Evolutionary conservation across 1,140 invertebrate species (phyloP).

Genomic region (Phortica variegata): DNA sequence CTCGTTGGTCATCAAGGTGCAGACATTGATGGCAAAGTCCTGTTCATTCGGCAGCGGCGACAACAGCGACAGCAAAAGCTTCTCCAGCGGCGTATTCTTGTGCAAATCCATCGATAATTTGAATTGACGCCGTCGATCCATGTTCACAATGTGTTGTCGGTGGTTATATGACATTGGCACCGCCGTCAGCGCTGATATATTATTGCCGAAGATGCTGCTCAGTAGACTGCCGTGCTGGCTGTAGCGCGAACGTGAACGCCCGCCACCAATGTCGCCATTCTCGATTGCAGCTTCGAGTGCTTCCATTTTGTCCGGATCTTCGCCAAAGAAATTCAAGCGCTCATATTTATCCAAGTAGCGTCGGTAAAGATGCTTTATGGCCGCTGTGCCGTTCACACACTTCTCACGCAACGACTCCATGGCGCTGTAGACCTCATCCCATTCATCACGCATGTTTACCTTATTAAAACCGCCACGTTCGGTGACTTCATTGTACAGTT

Average conservation of each 20-base stretch:
- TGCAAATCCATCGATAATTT: conserved; percentile 64
- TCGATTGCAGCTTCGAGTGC: conserved; percentile 72
- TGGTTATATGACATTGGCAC: conserved; percentile 82
- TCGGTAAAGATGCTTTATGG: conserved; percentile 85
- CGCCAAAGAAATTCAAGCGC: conserved; percentile 63
- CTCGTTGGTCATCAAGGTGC: conserved; percentile 92
- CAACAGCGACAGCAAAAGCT: conserved; percentile 83
- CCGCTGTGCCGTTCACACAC: conserved; percentile 83
- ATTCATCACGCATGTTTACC: conserved; percentile 78
- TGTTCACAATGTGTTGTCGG: conserved; percentile 76
- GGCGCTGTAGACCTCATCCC: conserved; percentile 77
- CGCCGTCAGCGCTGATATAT: conserved; percentile 67
- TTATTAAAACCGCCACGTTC: conserved; percentile 88
- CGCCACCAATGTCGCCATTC: conserved; percentile 27
- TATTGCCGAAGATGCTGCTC: conserved; percentile 60
- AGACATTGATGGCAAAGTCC: conserved; percentile 97
- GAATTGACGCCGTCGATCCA: conserved; percentile 57
- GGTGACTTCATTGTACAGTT: conserved; percentile 87
- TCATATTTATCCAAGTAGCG: conserved; percentile 69
- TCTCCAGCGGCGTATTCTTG: conserved; percentile 81
- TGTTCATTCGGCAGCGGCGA: conserved; percentile 97
- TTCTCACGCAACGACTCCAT: conserved; percentile 71
- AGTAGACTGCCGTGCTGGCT: conserved; percentile 8
- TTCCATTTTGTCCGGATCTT: conserved; percentile 73
- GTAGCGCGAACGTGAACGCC: conserved; percentile 52